Conservation (phyloP, 2,113 vertebrate genomes). For the Neoarius graeffei region DNA sequence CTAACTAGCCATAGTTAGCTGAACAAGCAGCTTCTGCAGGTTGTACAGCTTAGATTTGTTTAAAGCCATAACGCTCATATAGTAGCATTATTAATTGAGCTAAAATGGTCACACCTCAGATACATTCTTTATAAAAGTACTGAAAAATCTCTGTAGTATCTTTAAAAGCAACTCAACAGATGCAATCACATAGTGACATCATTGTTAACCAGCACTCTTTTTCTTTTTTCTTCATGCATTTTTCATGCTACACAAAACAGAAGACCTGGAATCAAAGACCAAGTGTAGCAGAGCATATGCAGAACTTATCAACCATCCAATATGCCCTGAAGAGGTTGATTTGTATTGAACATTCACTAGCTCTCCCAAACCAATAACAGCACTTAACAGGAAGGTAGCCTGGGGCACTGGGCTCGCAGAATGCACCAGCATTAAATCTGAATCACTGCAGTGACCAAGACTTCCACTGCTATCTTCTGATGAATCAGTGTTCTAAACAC, state of each 20-base stretch:
- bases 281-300: not conserved
- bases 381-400: conserved; percentile 31
- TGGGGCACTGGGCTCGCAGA: conserved; percentile 16
- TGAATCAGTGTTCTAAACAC: not conserved
- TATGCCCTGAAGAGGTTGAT: conserved; percentile 27
- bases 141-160: not conserved
- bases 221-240: not conserved
- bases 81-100: not conserved
- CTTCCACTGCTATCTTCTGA: conserved; percentile 17
- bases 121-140: not conserved
- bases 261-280: not conserved
- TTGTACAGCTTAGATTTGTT: not conserved
- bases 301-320: conserved; percentile 18
- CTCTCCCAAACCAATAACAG: conserved; percentile 35
- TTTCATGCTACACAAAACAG: not conserved
- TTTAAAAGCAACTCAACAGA: not conserved
- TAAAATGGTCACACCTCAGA: not conserved
- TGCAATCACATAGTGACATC: not conserved
- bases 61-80: not conserved
- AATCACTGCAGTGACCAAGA: conserved; percentile 36
- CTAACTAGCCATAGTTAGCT: not conserved
- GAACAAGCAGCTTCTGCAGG: not conserved
- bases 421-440: conserved; percentile 41
- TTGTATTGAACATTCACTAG: conserved; percentile 27
- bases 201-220: not conserved